Conservation (phyloP, 2,888 invertebrate species). For the Coelinius sp. region DNA sequence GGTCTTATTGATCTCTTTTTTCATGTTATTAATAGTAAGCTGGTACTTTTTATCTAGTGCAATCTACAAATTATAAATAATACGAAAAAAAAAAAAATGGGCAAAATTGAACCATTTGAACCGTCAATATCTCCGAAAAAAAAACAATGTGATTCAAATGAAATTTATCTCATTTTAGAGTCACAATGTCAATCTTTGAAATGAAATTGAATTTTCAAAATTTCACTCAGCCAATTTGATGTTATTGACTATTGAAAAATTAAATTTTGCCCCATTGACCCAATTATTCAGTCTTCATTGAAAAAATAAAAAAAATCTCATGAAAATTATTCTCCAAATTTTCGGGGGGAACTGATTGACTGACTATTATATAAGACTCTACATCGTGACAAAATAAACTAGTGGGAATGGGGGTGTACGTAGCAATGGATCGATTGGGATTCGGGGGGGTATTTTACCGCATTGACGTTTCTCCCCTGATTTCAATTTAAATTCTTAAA, state of each 20-base stretch:
- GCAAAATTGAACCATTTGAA: too few relatives aligned
- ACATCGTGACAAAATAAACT: conserved; percentile 47
- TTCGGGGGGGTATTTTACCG: conserved; percentile 17
- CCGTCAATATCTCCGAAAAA: too few relatives aligned
- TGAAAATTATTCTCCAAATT: background rate
- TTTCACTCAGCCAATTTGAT: background rate
- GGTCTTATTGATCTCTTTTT: background rate
- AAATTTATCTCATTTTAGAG: background rate
- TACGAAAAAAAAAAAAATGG: background rate
- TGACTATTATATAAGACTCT: conserved; percentile 67
- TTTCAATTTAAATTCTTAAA: conserved; percentile 19
- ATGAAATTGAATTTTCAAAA: background rate
- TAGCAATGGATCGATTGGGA: conserved; percentile 9
- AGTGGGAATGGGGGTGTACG: background rate
- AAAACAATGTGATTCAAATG: background rate
- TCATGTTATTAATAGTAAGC: background rate
- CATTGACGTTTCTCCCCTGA: conserved; percentile 13
- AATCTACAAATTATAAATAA: background rate
- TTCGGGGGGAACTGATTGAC: conserved; percentile 57
- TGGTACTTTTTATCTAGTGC: background rate
- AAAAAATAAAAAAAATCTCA: background rate
- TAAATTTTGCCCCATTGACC: background rate
- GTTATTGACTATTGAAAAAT: background rate
- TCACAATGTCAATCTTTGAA: background rate
- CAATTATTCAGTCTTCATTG: background rate